Evolutionary conservation across 2,797 vertebrate genomes (phyloP), one percentile per base, ranked within the genome.

Genomic region (Carapus acus): DNA sequence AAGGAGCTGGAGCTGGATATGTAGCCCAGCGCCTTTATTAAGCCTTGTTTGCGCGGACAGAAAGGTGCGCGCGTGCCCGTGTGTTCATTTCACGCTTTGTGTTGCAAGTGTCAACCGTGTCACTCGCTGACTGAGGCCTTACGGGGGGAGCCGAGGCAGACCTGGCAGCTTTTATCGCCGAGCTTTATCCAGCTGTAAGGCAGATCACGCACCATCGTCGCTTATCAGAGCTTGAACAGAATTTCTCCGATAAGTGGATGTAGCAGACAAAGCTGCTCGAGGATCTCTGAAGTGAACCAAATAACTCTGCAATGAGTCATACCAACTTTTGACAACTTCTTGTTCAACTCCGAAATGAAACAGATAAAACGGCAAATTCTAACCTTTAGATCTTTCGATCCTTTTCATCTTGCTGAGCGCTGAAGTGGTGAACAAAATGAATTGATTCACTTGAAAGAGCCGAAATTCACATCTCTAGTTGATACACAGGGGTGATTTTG

Each of bases 1-100:
- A 83, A 88, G 87, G 85, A 72, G 53, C 73, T 73, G 69, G 65
- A 66, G 57, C 44, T 38, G 64, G 77, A 82, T 87, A 85, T 83
- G 83, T 75, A 61, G 78, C 55, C 74, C 70, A 69, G 83, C 72
- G 70, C 61, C 63, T 66, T 82, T 87, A 87, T 87, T 85, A 85
- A 81, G 84, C 67, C 85, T 87, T 82, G 85, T 88, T 88, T 86
- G 78, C 67, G 54, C 70, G 73, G 83, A 86, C 78, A 78, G 67
- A 71, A 80, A 78, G 69, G 73, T 73, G 63, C 3, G 64, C 49
- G 70, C 78, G 74, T 83, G 73, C 72, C 62, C 3, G 64, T 51
- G 70, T 79, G 74, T 83, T 85, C 72, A 84, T 87, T 84, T 85
- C 77, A 74, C 54, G 59, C 77, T 63, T 58, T 71, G 69, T 73